These are phyloP conservation scores for Perdita meconis DNA, from an alignment of 2,888 invertebrate species.

Conservation along the genomic window DNA sequence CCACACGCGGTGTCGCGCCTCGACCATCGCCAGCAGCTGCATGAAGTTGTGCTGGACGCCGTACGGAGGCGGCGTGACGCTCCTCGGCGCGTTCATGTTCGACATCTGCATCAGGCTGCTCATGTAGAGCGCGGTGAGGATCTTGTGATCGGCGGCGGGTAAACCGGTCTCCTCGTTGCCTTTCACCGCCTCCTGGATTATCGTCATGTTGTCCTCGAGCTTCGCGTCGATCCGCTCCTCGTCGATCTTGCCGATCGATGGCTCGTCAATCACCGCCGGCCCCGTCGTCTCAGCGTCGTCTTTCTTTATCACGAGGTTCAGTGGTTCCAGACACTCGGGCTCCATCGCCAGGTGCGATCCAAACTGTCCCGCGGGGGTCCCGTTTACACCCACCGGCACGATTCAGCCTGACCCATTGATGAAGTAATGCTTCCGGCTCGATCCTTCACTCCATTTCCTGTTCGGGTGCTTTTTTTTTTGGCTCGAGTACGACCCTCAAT, in stretches of 20 bases:
- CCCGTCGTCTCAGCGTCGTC: slow-evolving; percentile 72
- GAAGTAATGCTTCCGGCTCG: too few species aligned
- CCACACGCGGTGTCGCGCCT: slow-evolving; percentile 81
- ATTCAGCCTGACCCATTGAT: slow-evolving; percentile 63
- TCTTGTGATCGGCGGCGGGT: slow-evolving; percentile 82
- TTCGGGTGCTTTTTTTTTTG: too few species aligned
- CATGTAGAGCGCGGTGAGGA: slow-evolving; percentile 83
- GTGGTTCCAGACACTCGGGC: slow-evolving; percentile 84
- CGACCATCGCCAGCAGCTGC: slow-evolving; percentile 81
- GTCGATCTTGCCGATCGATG: slow-evolving; percentile 69
- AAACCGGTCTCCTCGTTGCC: slow-evolving; percentile 73
- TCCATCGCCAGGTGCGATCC: slow-evolving; percentile 80
- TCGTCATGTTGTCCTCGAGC: slow-evolving; percentile 78
- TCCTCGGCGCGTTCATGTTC: slow-evolving; percentile 73
- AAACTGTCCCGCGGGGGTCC: slow-evolving; percentile 52
- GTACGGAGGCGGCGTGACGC: slow-evolving; percentile 71
- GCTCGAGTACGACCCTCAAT: too few species aligned
- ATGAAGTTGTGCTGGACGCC: slow-evolving; percentile 78
- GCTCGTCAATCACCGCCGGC: slow-evolving; percentile 57
- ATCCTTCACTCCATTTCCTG: too few species aligned
- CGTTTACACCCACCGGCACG: slow-evolving; percentile 58
- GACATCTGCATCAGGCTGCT: slow-evolving; percentile 83
- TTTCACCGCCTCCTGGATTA: slow-evolving; percentile 79
- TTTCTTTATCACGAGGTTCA: slow-evolving; percentile 86
- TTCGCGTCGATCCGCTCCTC: slow-evolving; percentile 71